Evolutionary conservation across 2,888 invertebrate genomes (phyloP).

Genomic region (Sphaeridia pumilis): DNA sequence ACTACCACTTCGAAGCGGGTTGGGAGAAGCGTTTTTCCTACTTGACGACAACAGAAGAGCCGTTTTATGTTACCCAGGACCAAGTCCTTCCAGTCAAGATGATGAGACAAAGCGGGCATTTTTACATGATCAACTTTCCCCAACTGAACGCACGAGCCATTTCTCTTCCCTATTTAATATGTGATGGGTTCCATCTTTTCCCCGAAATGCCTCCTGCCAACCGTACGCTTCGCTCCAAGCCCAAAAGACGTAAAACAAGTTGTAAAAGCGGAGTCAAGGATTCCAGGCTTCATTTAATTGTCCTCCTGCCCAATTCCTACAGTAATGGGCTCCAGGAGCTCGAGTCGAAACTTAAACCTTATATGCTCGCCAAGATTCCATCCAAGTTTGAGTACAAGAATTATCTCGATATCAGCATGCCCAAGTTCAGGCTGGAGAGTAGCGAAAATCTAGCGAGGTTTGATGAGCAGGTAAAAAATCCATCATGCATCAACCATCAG

Average conservation of each 20-base stretch:
- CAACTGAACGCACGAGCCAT: constrained; percentile 9
- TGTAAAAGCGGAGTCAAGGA: constrained; percentile 16
- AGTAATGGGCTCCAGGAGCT: constrained; percentile 51
- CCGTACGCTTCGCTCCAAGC: not conserved
- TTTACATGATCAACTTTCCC: constrained; percentile 4
- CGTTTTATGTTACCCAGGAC: constrained; percentile 4
- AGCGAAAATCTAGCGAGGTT: constrained; percentile 1
- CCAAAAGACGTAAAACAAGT: constrained; percentile 6
- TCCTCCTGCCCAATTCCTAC: constrained; percentile 56
- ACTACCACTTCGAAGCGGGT: not conserved
- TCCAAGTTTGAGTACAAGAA: constrained; percentile 47
- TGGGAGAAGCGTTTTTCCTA: constrained; percentile 12
- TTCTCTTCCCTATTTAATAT: constrained; percentile 11
- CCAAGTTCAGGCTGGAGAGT: constrained; percentile 59
- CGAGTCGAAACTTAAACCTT: constrained; percentile 47
- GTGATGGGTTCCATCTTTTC: constrained; percentile 10
- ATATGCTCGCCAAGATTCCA: constrained; percentile 46
- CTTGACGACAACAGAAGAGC: constrained; percentile 4
- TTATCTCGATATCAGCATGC: constrained; percentile 55
- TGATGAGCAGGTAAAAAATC: constrained; percentile 2
- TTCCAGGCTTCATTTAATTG: constrained; percentile 55
- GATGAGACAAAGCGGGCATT: constrained; percentile 15
- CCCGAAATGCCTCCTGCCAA: not conserved
- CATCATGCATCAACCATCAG: not conserved
- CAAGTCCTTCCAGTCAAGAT: constrained; percentile 7